Base-by-base conservation (phyloP, 2,113 vertebrate species). In the Sterrhoptilus dennistouni region DNA sequence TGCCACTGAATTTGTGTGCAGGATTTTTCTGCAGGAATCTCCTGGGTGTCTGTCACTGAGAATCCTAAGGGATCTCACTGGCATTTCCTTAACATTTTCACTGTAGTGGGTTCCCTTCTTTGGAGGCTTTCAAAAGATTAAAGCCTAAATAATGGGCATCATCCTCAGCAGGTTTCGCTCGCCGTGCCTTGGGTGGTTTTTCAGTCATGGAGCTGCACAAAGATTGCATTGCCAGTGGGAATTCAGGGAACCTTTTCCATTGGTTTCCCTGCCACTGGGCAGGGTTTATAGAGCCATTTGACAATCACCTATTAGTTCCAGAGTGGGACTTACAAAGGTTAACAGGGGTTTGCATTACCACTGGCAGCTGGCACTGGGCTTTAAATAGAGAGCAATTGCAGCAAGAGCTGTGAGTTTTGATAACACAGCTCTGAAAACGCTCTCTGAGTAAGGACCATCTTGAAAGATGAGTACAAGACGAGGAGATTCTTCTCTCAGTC, bases 271-370 rank as follows among this genome's bases (percentile, higher is more conserved):
- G 44, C 61, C 61, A 5, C 57, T 95, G 69, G 69, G 47, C 21
- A 50, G 71, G 35, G 44, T 98, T 97, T 97, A 98, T 95, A 97
- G 98, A 98, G 97, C 98, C 98, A 89, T 98, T 98, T 97, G 98
- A 98, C 98, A 99, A 98, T 98, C 98, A 98, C 98, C 98, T 98
- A 97, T 98, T 99, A 98, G 98, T 98, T 99, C 98, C 98, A 98
- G 98, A 97, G 97, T 91, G 97, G 90, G 94, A 95, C 97, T 98
- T 98, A 97, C 74, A 98, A 98, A 98, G 98, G 98, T 98, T 99
- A 98, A 99, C 98, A 98, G 98, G 98, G 98, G 97, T 97, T 99
- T 98, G 96, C 97, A 95, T 99, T 99, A 98, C 98, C 97, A 95
- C 95, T 98, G 99, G 98, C 98, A 99, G 98, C 98, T 99, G 98